A percentile compares a stretch with the other conserved stretches of the same genome.
phyloP scores from a whole-genome alignment of 1,140 invertebrate genomes.

The Heliconius nattereri region DNA sequence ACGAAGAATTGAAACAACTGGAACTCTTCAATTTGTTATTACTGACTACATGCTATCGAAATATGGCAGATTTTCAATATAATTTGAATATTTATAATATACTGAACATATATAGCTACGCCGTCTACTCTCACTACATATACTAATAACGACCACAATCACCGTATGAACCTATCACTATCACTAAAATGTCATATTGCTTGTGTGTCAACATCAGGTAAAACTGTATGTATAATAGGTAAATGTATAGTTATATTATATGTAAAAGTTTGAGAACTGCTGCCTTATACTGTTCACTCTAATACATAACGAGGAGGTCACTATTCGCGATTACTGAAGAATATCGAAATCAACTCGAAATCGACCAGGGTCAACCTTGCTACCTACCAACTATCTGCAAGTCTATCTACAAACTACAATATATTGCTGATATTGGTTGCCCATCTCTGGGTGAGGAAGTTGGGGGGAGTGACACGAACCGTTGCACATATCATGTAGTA shows the following conservation, averaged over 20 bases:
- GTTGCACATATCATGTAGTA: neutral
- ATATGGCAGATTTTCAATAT: no score
- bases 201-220: constrained; percentile 24
- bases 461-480: neutral
- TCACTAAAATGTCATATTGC: constrained; percentile 29
- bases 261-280: constrained; percentile 8
- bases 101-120: neutral
- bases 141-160: no score
- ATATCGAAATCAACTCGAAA: constrained; percentile 14
- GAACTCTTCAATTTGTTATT: no score
- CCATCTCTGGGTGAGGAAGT: no score
- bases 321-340: neutral
- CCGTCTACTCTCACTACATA: neutral
- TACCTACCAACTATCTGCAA: constrained; percentile 8
- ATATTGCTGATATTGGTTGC: no score
- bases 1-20: no score
- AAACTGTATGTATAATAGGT: neutral
- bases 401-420: neutral
- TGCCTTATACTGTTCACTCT: constrained; percentile 17
- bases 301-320: constrained; percentile 8
- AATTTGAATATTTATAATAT: no score
- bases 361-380: neutral
- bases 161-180: neutral
- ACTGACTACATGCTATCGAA: no score
- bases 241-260: constrained; percentile 11